Evolutionary conservation across 1,140 invertebrate genomes (phyloP).

Genomic region (Anadara kagoshimensis): DNA sequence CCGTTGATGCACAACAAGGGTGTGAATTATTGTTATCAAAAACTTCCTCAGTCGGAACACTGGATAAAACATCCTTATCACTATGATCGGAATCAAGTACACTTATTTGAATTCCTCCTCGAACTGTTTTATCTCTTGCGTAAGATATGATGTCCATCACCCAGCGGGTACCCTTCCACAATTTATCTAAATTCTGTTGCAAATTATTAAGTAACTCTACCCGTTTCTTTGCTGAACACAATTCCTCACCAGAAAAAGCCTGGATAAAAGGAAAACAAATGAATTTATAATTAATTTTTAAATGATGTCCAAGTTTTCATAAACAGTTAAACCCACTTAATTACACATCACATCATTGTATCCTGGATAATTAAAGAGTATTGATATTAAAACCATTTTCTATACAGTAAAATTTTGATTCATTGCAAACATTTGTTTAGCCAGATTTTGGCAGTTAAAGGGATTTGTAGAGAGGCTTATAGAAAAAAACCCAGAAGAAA

Average conservation of each 20-base stretch:
- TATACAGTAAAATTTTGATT: no score
- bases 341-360: no score
- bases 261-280: slow-evolving; percentile 55
- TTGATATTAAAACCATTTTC: no score
- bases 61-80: slow-evolving; percentile 13
- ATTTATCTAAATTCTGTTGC: slow-evolving; percentile 72
- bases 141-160: slow-evolving; percentile 95
- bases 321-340: no score
- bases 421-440: no score
- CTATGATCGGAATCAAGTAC: slow-evolving; percentile 40
- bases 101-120: slow-evolving; percentile 66
- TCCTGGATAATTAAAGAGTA: no score
- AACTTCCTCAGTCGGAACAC: slow-evolving; percentile 30
- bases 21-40: slow-evolving; percentile 56
- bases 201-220: slow-evolving; percentile 80
- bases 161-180: slow-evolving; percentile 96
- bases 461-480: no score
- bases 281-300: no score
- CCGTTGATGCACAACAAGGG: slow-evolving; percentile 24
- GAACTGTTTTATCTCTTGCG: slow-evolving; percentile 85
- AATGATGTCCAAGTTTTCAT: no score
- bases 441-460: no score
- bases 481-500: no score
- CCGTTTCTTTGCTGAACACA: slow-evolving; percentile 88
- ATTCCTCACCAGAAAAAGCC: slow-evolving; percentile 92